phyloP scores from a whole-genome alignment of 2,888 invertebrate species.

The Drosophila prostipennis region DNA sequence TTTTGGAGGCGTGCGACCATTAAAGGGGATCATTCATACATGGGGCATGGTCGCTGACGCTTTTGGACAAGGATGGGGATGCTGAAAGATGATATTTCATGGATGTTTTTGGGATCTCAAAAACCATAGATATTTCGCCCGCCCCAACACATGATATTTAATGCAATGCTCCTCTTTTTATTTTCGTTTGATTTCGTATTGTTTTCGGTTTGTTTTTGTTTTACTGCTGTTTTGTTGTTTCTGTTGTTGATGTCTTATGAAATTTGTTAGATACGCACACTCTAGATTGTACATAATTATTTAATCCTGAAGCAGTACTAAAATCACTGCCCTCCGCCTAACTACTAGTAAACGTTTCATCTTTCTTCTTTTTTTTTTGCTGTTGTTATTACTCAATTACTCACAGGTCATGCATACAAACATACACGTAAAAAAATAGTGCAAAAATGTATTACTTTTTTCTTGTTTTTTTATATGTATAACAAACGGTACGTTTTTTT shows the following conservation, averaged over 20 bases:
- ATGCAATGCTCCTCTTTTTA: slow-evolving; percentile 31
- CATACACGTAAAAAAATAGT: slow-evolving; percentile 42
- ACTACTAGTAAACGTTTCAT: slow-evolving; percentile 29
- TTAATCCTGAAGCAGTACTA: slow-evolving; percentile 40
- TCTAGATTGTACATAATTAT: slow-evolving; percentile 28
- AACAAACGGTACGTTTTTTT: slow-evolving; percentile 24
- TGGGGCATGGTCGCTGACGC: slow-evolving; percentile 7
- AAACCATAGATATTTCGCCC: neutral
- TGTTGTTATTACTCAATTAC: slow-evolving; percentile 16
- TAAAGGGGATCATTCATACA: slow-evolving; percentile 22
- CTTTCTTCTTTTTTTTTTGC: neutral
- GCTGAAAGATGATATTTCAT: neutral
- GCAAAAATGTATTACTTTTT: slow-evolving; percentile 24
- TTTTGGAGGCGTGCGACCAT: slow-evolving; percentile 9
- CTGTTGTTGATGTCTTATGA: slow-evolving; percentile 16
- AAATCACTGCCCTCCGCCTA: slow-evolving; percentile 39
- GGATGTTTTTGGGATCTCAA: neutral
- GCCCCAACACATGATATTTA: slow-evolving; percentile 8
- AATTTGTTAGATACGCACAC: slow-evolving; percentile 35
- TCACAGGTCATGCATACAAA: slow-evolving; percentile 22
- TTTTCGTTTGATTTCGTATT: slow-evolving; percentile 27
- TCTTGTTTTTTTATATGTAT: slow-evolving; percentile 14
- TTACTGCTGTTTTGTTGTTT: slow-evolving; percentile 19
- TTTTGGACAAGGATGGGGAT: neutral
- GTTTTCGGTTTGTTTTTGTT: slow-evolving; percentile 27